Base-by-base conservation (phyloP, 1,140 invertebrate species). In the Wiebesia pumilae region DNA sequence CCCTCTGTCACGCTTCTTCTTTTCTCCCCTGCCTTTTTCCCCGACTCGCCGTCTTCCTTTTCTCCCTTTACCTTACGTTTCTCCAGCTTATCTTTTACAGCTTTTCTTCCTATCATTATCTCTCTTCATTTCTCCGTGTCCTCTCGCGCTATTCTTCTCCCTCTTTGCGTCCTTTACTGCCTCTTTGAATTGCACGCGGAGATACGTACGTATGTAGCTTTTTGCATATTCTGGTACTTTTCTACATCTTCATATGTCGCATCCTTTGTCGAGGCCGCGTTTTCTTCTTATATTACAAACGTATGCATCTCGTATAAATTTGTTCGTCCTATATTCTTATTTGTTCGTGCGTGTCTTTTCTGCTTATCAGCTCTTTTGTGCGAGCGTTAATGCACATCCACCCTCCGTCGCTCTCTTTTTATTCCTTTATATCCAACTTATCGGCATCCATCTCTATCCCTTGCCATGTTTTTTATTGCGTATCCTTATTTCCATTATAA, bases 401-500 rank as follows among this genome's bases (percentile, higher is more conserved):
- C 47, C 40, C 43, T n/a, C 73, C 24, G 43, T 30, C 24, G 21
- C 73, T 77, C 73, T 77, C 40, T 43, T 12, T n/a, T 51, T 77
- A n/a, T 47, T 19, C 43, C 47, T 79, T 81, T 40, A 81, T 65
- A 81, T 51, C 33, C 21, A 35, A 80, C 47, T 62, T 81, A 81
- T 81, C 79, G 79, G 51, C 79, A 81, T 81, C 54, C 35, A 67
- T 65, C 58, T 81, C 35, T 67, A 30, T 65, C 58, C 67, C 58
- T 81, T 58, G 16, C 33, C 12, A 9, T 24, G 35, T 58, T 67
- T 43, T 65, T 65, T 51, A 38, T 24, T 21, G 0, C 19, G 35
- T n/a, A 19, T 81, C 21, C 79, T 67, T 67, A 81, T 81, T 81
- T 81, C 79, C 79, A 81, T 81, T 40, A 65, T 67, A 81, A 81